Conservation (phyloP, 2,113 vertebrate genomes). For the Nerophis ophidion region DNA sequence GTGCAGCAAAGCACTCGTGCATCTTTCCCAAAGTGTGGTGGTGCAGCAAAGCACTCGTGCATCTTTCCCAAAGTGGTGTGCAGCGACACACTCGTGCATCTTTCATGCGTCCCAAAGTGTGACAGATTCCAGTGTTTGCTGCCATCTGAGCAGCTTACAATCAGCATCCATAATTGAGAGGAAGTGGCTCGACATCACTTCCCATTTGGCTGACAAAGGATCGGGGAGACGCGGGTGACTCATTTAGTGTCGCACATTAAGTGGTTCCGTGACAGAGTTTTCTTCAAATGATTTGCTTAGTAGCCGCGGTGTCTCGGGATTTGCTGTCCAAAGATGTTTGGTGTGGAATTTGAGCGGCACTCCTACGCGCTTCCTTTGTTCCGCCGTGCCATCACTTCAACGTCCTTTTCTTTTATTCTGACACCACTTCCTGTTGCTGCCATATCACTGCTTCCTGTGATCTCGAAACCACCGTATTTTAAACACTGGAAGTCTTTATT, state of each 20-base stretch:
- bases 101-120: background rate
- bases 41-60: no score
- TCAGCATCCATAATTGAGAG: constrained; percentile 72
- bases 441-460: no score
- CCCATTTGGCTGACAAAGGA: constrained; percentile 63
- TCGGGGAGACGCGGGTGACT: constrained; percentile 53
- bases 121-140: constrained; percentile 52
- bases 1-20: no score
- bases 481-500: no score
- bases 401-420: constrained; percentile 2
- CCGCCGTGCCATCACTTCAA: constrained; percentile 33
- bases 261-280: constrained; percentile 52
- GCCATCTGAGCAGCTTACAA: constrained; percentile 61
- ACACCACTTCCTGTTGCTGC: no score
- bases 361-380: constrained; percentile 43
- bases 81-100: background rate
- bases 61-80: no score
- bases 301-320: constrained; percentile 43
- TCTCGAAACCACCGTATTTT: no score
- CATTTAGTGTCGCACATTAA: constrained; percentile 42
- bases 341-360: constrained; percentile 40
- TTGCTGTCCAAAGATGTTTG: constrained; percentile 62
- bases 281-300: constrained; percentile 61
- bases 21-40: no score
- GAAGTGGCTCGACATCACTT: constrained; percentile 60